These are phyloP conservation scores for Euspilapteryx auroguttella DNA, from an alignment of 2,888 invertebrate genomes.

Conservation along the genomic window DNA sequence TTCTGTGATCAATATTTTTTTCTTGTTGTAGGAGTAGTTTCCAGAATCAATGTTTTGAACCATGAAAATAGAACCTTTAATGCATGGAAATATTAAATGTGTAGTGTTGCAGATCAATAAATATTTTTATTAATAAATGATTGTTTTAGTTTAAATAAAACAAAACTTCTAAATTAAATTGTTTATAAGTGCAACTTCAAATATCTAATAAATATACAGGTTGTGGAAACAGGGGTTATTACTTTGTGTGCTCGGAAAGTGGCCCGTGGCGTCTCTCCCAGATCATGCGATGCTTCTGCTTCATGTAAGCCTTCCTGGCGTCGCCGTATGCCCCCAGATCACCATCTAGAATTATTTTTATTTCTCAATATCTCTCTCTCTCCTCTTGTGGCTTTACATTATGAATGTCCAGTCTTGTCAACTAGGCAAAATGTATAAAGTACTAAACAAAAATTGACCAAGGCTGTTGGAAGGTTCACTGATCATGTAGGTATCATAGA, in stretches of 20 bases:
- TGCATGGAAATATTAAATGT: slow-evolving; percentile 37
- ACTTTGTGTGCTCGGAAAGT: slow-evolving; percentile 34
- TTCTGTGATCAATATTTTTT: slow-evolving; percentile 48
- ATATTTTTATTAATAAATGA: slow-evolving; percentile 33
- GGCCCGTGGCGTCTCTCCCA: slow-evolving; percentile 95
- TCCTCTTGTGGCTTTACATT: no score
- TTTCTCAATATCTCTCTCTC: no score
- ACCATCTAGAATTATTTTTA: slow-evolving; percentile 82
- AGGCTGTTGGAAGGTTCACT: no score
- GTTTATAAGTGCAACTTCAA: not conserved
- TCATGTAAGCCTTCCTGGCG: slow-evolving; percentile 84
- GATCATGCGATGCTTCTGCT: slow-evolving; percentile 97
- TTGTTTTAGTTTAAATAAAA: slow-evolving; percentile 19
- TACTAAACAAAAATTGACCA: no score
- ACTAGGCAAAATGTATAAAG: no score
- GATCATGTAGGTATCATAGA: no score
- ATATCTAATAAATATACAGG: slow-evolving; percentile 9
- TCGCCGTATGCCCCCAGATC: slow-evolving; percentile 80
- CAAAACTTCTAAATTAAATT: not conserved
- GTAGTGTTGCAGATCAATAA: slow-evolving; percentile 53
- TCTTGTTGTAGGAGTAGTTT: slow-evolving; percentile 36
- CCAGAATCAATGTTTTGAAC: slow-evolving; percentile 22
- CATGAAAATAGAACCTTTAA: slow-evolving; percentile 42
- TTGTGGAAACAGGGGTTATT: slow-evolving; percentile 16
- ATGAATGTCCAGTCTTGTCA: no score